Conservation (phyloP, 1,140 invertebrate species). For the Drosophila baimaii region DNA sequence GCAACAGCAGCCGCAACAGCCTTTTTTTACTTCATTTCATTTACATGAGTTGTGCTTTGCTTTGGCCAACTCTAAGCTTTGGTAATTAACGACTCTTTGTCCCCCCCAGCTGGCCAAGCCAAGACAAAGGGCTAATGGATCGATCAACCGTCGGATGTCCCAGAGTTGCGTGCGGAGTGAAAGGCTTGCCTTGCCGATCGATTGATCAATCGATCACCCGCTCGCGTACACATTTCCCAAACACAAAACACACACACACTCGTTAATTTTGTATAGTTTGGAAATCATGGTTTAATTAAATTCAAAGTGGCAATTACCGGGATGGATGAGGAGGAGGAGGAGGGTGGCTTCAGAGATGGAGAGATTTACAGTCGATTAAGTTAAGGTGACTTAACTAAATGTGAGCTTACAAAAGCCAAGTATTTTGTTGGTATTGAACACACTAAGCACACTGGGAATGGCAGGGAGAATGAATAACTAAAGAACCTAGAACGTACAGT, state of each 20-base stretch:
- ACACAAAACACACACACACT: too few relatives aligned
- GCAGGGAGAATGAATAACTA: too few relatives aligned
- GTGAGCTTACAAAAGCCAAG: neutral
- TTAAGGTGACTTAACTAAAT: conserved; percentile 1
- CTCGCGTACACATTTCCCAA: conserved; percentile 7
- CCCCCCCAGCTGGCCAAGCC: conserved; percentile 18
- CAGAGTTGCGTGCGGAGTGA: conserved; percentile 42
- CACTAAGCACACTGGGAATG: neutral
- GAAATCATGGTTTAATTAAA: conserved; percentile 40
- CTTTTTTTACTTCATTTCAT: conserved; percentile 21
- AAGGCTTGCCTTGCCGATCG: conserved; percentile 18
- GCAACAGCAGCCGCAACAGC: neutral
- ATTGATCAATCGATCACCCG: conserved; percentile 28
- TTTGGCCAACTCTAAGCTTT: conserved; percentile 21
- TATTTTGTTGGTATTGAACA: neutral
- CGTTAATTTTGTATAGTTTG: conserved; percentile 16
- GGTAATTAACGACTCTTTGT: conserved; percentile 48
- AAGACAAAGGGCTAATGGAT: conserved; percentile 26
- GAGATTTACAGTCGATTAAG: conserved; percentile 3
- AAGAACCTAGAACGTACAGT: too few relatives aligned
- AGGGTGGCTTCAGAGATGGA: neutral
- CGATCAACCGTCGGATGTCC: neutral
- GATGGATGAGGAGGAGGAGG: neutral
- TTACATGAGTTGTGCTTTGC: conserved; percentile 16
- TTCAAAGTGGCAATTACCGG: neutral